phyloP scores from a whole-genome alignment of 2,888 invertebrate genomes.

The Trimorus sp. region DNA sequence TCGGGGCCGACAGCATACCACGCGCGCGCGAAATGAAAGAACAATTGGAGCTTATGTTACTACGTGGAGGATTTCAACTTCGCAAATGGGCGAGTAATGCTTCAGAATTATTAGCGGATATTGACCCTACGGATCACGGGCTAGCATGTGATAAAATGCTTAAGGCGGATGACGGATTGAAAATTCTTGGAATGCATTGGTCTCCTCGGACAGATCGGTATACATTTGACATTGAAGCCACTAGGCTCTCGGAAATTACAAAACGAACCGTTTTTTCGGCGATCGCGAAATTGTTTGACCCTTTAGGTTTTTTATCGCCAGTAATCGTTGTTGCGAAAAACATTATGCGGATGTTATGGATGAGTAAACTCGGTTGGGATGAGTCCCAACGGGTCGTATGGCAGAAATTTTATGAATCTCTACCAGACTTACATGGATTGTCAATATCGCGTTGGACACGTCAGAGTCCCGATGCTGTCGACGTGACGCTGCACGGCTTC shows the following conservation, averaged over 20 bases:
- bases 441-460: background rate
- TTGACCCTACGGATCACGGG: conserved; percentile 5
- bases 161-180: conserved; percentile 1
- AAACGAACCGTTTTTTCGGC: conserved; percentile 16
- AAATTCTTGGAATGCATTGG: conserved; percentile 14
- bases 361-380: too few species aligned
- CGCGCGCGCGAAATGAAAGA: too few species aligned
- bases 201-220: background rate
- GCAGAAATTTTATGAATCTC: background rate
- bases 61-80: background rate
- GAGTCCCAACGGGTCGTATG: background rate
- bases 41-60: background rate
- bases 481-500: background rate
- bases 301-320: too few species aligned
- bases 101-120: background rate
- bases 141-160: conserved; percentile 7
- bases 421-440: background rate
- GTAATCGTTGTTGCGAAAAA: too few species aligned
- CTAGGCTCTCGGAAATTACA: background rate
- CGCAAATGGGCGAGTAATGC: background rate
- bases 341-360: background rate
- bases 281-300: background rate
- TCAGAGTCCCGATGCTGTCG: background rate
- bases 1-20: background rate
- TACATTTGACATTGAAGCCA: background rate